Conservation (phyloP, 2,797 vertebrate genomes). For the Urocyon cinereoargenteus region DNA sequence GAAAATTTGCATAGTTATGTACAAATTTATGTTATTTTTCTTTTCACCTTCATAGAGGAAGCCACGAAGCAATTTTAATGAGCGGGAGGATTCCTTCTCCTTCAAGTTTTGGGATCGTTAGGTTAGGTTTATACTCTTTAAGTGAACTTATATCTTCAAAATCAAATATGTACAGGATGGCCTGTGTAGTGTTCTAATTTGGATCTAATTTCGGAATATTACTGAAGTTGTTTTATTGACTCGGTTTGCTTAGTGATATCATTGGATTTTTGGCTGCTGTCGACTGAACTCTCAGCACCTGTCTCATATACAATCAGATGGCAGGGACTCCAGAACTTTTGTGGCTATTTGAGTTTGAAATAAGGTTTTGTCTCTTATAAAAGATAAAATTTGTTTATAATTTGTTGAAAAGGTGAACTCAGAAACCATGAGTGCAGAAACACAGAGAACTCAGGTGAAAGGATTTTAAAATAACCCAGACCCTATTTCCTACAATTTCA, state of each 20-base stretch:
- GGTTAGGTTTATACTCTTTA: neutral
- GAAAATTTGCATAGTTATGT: neutral
- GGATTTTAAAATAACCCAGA: neutral
- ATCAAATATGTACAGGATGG: neutral
- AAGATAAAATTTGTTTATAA: neutral
- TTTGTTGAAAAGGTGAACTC: neutral
- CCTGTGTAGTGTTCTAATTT: neutral
- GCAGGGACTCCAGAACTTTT: neutral
- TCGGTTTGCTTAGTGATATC: neutral
- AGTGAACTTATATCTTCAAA: neutral
- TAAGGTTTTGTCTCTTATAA: neutral
- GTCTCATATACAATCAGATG: neutral
- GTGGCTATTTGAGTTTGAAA: conserved; percentile 20
- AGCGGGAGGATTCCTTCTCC: neutral
- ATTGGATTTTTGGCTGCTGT: neutral
- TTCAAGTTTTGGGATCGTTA: neutral
- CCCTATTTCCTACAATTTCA: neutral
- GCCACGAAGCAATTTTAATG: neutral
- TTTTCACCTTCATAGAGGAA: conserved; percentile 2
- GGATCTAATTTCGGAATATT: conserved; percentile 4
- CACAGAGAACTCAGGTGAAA: neutral
- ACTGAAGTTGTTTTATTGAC: neutral
- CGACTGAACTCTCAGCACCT: neutral
- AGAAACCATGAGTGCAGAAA: neutral
- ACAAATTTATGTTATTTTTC: neutral